Conservation (phyloP, 2,797 vertebrate species). For the Coilia nasus region DNA sequence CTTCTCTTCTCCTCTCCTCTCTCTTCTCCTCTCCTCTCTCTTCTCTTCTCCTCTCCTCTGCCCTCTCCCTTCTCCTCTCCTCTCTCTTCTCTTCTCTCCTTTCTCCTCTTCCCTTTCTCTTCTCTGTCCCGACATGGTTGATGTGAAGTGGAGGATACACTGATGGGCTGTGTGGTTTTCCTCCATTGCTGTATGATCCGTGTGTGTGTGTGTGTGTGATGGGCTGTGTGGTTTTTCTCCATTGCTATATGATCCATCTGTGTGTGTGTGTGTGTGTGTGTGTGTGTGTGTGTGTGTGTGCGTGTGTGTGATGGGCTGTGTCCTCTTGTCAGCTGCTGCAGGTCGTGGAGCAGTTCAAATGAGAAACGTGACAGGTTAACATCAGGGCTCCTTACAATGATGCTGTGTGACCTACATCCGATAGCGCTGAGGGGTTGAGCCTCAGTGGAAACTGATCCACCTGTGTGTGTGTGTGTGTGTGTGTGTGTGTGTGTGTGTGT, state of each 20-base stretch:
- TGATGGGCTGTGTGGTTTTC: neutral
- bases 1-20: too few species aligned
- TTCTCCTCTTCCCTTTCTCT: too few species aligned
- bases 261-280: too few species aligned
- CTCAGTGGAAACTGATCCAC: neutral
- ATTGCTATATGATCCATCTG: too few species aligned
- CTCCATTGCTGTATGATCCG: neutral
- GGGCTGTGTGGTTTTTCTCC: too few species aligned
- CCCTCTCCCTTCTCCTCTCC: too few species aligned
- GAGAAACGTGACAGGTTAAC: neutral
- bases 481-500: conserved; percentile 22
- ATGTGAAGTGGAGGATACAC: neutral
- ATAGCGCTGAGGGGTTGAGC: neutral
- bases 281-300: too few species aligned
- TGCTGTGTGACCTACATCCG: neutral
- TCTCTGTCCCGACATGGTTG: neutral
- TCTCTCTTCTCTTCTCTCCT: too few species aligned
- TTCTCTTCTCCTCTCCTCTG: too few species aligned
- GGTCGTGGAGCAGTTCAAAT: too few species aligned
- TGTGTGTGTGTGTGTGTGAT: too few species aligned
- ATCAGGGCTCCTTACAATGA: neutral
- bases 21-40: too few species aligned
- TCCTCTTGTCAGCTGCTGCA: neutral
- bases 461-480: conserved; percentile 22
- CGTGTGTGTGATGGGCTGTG: neutral